These are phyloP conservation scores for Epicauta chinensis DNA, from an alignment of 1,140 invertebrate genomes.

Conservation along the genomic window DNA sequence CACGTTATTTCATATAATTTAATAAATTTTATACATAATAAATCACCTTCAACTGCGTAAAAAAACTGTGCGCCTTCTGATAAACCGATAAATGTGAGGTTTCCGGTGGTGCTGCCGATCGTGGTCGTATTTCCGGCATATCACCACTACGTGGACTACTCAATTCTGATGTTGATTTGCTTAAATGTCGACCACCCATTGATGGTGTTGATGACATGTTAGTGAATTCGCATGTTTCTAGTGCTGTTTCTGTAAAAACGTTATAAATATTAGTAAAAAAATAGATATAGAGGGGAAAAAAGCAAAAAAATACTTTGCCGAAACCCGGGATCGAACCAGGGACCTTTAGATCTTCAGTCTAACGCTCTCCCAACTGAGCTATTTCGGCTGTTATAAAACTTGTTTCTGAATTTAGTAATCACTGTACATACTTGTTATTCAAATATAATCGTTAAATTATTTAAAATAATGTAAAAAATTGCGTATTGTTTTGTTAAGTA, in stretches of 20 bases:
- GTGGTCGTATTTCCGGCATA: conserved; percentile 43
- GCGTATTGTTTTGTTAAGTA: too few relatives aligned
- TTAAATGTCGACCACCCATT: conserved; percentile 42
- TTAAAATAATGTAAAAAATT: too few relatives aligned
- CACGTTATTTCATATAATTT: neutral
- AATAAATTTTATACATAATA: neutral
- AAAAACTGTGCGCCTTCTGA: conserved; percentile 65
- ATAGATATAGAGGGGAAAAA: neutral
- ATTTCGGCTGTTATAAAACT: conserved; percentile 44
- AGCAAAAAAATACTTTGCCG: conserved; percentile 13
- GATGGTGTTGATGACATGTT: conserved; percentile 25
- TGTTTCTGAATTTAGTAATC: too few relatives aligned
- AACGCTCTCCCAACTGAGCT: conserved; percentile 71
- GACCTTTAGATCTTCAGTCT: conserved; percentile 65
- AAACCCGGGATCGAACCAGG: conserved; percentile 30
- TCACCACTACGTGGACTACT: conserved; percentile 37
- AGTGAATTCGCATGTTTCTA: conserved; percentile 37
- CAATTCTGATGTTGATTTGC: conserved; percentile 51
- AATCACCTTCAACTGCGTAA: conserved; percentile 56
- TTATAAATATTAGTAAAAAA: neutral
- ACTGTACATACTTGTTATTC: too few relatives aligned
- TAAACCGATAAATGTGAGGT: conserved; percentile 51
- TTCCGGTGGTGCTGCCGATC: conserved; percentile 44
- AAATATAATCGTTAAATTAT: too few relatives aligned
- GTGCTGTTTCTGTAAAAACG: conserved; percentile 36